Base-by-base conservation (phyloP, 2,113 vertebrate genomes). In the Cynocephalus volans region DNA sequence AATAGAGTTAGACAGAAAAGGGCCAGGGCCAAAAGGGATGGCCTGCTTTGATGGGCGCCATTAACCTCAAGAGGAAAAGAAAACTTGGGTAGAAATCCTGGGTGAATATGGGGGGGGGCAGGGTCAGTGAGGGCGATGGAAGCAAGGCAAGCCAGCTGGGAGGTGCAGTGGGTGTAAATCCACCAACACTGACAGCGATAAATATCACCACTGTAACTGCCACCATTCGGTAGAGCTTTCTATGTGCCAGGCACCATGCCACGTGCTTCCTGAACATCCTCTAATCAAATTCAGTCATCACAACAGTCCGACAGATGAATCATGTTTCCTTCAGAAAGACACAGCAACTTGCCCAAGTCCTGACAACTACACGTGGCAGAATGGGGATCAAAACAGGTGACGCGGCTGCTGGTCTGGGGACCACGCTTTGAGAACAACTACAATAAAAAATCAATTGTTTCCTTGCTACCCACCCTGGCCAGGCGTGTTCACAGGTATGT, bases 51-150 rank as follows among this genome's bases (percentile, higher is more conserved):
- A 33, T 9, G 23, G 69, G 24, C 26, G 48, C 28, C 64, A 85
- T 31, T 50, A 73, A 18, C 26, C 75, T 6, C 0, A 12, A 87
- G 24, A 54, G 8, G 62, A 52, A 93, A 62, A 31, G 0, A 69
- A 79, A 36, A 88, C 58, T 82, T 84, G 52, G 21, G 28, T 0
- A 88, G 60, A 80, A 67, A n/a, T 88, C 6, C 23, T 52, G 17
- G 24, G 19, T 6, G 56, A 15, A 14, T 17, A 14, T 6, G 11
- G 23, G n/a, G 6, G 21, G 4, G 1, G 3, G 11, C 26, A 73
- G 48, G 12, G n/a, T 2, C 41, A 19, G 45, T n/a, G 64, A 65
- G 0, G 2, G 36, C 14, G 1, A 56, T 11, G 21, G 65, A 48
- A 41, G 60, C 17, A 65, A 58, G 41, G 41, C 6, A n/a, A 26